Evolutionary conservation across 2,797 vertebrate species (phyloP).

Genomic region (Lagocephalus sceleratus): DNA sequence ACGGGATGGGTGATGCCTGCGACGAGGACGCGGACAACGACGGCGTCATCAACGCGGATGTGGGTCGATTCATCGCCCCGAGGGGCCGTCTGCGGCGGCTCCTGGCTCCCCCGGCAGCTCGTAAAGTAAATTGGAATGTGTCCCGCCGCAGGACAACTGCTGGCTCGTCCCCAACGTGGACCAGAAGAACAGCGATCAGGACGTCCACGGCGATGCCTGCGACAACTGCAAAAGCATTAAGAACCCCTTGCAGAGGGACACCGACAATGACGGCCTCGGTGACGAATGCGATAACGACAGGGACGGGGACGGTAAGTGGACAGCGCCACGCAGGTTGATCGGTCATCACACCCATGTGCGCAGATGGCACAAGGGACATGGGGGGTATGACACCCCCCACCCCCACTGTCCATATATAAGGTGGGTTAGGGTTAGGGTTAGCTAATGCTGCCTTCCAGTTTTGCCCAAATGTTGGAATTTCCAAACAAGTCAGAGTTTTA

Average conservation of each 20-base stretch:
- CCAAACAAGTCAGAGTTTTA: no score
- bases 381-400: no score
- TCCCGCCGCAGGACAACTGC: conserved; percentile 90
- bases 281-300: conserved; percentile 96
- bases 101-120: not conserved
- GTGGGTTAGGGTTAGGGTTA: no score
- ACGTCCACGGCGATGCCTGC: conserved; percentile 91
- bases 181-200: conserved; percentile 91
- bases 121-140: not conserved
- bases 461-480: no score
- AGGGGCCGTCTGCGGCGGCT: not conserved
- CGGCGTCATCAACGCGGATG: conserved; percentile 87
- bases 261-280: conserved; percentile 88
- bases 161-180: conserved; percentile 86
- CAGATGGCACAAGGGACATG: no score
- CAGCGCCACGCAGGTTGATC: not conserved
- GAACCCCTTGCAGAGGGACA: conserved; percentile 91
- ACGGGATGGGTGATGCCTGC: conserved; percentile 88
- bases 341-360: no score
- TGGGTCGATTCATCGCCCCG: conserved; percentile 45
- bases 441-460: no score
- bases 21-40: conserved; percentile 94
- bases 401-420: no score
- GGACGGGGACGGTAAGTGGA: conserved; percentile 87
- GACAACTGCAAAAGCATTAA: conserved; percentile 86